Evolutionary conservation across 2,113 vertebrate genomes (phyloP).

Genomic region (Sisor rabdophorus): DNA sequence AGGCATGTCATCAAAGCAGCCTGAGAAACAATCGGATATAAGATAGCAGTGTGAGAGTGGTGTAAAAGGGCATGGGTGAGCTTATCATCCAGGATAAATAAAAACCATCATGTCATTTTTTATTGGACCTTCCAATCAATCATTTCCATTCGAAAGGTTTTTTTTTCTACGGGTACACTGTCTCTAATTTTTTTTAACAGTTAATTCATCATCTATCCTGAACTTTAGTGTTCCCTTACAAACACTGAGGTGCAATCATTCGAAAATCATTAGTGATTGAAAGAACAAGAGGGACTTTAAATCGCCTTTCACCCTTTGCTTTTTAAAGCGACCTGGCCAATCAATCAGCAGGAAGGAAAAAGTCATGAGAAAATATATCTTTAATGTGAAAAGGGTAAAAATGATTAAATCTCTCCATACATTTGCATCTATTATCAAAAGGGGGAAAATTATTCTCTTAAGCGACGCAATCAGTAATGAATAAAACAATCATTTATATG

Average conservation of each 20-base stretch:
- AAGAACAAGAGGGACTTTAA: constrained; percentile 46
- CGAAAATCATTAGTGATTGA: constrained; percentile 67
- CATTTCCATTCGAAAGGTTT: constrained; percentile 58
- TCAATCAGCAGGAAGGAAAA: constrained; percentile 58
- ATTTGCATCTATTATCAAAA: constrained; percentile 40
- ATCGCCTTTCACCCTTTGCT: constrained; percentile 56
- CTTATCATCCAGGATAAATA: constrained; percentile 65
- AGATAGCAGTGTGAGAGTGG: constrained; percentile 48
- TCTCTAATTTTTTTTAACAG: constrained; percentile 73
- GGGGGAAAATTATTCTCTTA: neutral
- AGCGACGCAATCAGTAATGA: constrained; percentile 27
- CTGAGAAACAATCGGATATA: constrained; percentile 67
- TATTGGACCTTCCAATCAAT: constrained; percentile 59
- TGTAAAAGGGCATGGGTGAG: constrained; percentile 57
- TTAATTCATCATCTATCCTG: constrained; percentile 73
- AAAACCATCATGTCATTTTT: constrained; percentile 62
- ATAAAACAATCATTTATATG: constrained; percentile 18
- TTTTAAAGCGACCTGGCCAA: constrained; percentile 62
- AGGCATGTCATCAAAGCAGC: constrained; percentile 64
- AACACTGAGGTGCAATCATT: constrained; percentile 66
- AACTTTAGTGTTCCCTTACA: constrained; percentile 55
- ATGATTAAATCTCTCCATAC: constrained; percentile 39
- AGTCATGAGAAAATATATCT: constrained; percentile 37
- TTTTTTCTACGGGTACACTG: constrained; percentile 46
- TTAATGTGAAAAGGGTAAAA: constrained; percentile 34